A percentile compares a stretch with the other conserved stretches of the same genome.
Conservation (phyloP, 2,888 invertebrate species). For the Resseliella maxima region DNA sequence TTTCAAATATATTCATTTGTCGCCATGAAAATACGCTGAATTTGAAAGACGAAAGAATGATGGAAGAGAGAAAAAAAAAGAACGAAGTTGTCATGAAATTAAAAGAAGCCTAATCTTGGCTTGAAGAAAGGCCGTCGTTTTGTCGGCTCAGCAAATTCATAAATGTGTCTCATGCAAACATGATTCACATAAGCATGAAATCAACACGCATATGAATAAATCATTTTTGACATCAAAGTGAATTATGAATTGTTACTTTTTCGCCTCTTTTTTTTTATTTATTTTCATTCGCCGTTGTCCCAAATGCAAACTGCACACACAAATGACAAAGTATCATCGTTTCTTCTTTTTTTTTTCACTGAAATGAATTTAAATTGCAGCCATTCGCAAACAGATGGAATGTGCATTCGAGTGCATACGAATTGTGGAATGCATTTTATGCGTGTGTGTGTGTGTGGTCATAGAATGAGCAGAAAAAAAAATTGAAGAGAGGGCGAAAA, state of each 20-base stretch:
- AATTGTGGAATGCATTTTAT: constrained; percentile 9
- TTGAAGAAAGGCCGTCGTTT: not conserved
- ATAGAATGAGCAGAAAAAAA: no score
- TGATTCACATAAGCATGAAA: constrained; percentile 30
- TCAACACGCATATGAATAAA: constrained; percentile 51
- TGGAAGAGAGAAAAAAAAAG: not conserved
- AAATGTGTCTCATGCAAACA: constrained; percentile 10
- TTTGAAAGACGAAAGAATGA: not conserved
- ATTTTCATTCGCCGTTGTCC: not conserved
- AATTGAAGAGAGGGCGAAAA: no score
- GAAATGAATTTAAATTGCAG: not conserved
- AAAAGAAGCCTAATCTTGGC: not conserved
- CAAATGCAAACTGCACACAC: not conserved
- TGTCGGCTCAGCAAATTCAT: constrained; percentile 29
- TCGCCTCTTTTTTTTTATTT: not conserved
- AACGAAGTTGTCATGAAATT: not conserved
- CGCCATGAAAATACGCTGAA: no score
- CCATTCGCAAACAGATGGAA: not conserved
- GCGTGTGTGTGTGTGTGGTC: not conserved
- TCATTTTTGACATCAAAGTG: constrained; percentile 55
- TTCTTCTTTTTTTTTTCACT: not conserved
- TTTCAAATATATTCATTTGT: constrained; percentile 34
- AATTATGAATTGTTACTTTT: constrained; percentile 54
- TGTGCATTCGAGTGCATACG: not conserved
- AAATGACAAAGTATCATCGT: constrained; percentile 6